Conservation (phyloP, 2,113 vertebrate genomes). For the Sarotherodon lohbergeri region DNA sequence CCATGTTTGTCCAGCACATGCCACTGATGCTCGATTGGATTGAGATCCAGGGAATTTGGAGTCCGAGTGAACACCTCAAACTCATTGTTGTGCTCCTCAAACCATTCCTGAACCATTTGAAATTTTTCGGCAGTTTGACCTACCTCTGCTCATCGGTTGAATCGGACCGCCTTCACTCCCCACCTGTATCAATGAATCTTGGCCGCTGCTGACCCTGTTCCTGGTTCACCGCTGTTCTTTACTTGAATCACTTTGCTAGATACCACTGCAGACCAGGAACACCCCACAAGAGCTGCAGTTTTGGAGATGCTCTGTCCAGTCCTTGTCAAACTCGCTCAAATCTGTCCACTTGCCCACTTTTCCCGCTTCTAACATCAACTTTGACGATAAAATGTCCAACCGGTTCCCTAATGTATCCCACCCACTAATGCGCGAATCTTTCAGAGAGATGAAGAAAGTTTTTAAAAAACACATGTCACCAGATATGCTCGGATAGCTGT, state of each 20-base stretch:
- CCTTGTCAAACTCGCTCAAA: not conserved
- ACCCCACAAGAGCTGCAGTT: not conserved
- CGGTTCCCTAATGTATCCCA: not conserved
- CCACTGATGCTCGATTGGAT: not conserved
- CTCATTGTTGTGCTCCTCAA: not conserved
- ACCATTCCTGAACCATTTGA: not conserved
- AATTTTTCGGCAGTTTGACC: not conserved
- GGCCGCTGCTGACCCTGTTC: not conserved
- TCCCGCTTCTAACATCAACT: not conserved
- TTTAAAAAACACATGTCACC: too few relatives aligned
- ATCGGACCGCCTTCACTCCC: not conserved
- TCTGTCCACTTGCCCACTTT: not conserved
- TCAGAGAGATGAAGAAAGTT: too few relatives aligned
- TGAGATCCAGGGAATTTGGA: not conserved
- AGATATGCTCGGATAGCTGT: not conserved
- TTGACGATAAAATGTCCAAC: not conserved
- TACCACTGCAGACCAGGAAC: rapidly evolving
- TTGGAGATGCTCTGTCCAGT: not conserved
- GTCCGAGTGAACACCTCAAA: rapidly evolving
- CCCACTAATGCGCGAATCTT: too few relatives aligned
- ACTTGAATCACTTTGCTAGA: not conserved
- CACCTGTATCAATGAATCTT: not conserved
- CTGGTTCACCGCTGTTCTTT: not conserved
- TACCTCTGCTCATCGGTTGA: not conserved
- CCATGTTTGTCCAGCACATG: not conserved